Base-by-base conservation (phyloP, 1,140 invertebrate genomes). In the Melitaea cinxia region DNA sequence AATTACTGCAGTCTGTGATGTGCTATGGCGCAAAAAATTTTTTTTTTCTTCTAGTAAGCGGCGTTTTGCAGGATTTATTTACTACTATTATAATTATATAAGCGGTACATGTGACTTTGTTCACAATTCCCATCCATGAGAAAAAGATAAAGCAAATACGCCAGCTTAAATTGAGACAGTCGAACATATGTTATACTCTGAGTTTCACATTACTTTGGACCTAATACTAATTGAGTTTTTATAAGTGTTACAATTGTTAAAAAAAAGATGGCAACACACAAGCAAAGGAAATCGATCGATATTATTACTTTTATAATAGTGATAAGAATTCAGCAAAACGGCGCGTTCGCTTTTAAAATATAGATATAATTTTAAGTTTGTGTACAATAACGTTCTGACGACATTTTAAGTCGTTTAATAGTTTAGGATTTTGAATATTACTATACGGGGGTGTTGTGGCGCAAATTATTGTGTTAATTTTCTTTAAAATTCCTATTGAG, bases 11-110 rank as follows among this genome's bases (percentile, higher is more conserved):
- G 53, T 55, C 53, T 55, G 53, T 55, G 53, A 55, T 23, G 53
- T 55, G 53, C 21, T n/a, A 55, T 55, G 53, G 53, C 53, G 53
- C 21, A 33, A 55, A 55, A 54, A 23, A 33, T 37, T 4, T 12
- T 5, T 21, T 23, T 14, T 55, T 35, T 1, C 23, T 2, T 33
- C 33, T 10, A 39, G n/a, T 39, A 17, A 15, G 50, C 49, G 30
- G 21, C 53, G 24, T 55, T 55, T 23, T 55, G 53, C 19, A 39
- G 21, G n/a, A n/a, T 54, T 50, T 54, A 24, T 17, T 55, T 28
- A 28, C n/a, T n/a, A n/a, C n/a, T n/a, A n/a, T n/a, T n/a, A n/a
- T n/a, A n/a, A n/a, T n/a, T n/a, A n/a, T n/a, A n/a, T n/a, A n/a
- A n/a, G n/a, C n/a, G n/a, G n/a, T n/a, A n/a, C n/a, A n/a, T n/a